phyloP scores from a whole-genome alignment of 2,797 vertebrate species.

The Gymnoscopelus microlampas region DNA sequence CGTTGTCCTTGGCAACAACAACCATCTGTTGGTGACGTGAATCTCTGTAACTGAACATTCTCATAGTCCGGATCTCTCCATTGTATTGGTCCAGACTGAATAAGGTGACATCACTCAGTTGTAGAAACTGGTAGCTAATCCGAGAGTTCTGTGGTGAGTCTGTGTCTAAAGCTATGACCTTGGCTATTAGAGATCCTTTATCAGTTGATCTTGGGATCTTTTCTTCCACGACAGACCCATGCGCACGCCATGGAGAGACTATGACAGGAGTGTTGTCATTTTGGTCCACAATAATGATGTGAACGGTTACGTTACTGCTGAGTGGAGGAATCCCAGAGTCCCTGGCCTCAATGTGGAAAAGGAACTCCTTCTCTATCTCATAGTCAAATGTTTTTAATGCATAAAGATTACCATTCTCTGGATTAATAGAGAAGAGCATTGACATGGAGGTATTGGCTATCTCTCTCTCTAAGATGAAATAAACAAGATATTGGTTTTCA shows the following conservation, averaged over 20 bases:
- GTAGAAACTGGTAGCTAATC: constrained; percentile 38
- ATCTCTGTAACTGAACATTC: constrained; percentile 45
- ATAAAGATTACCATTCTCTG: constrained; percentile 54
- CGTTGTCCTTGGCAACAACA: constrained; percentile 52
- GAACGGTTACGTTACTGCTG: constrained; percentile 42
- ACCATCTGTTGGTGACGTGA: constrained; percentile 29
- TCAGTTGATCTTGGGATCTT: constrained; percentile 39
- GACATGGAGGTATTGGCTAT: constrained; percentile 42
- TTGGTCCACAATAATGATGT: constrained; percentile 46
- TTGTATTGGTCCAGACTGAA: constrained; percentile 49
- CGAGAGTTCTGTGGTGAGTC: constrained; percentile 43
- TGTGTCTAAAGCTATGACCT: constrained; percentile 41
- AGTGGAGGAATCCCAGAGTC: constrained; percentile 38
- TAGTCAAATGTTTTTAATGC: constrained; percentile 58
- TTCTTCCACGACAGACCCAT: constrained; percentile 35
- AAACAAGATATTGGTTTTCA: constrained; percentile 60
- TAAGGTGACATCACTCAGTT: constrained; percentile 32
- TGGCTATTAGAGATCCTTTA: constrained; percentile 36
- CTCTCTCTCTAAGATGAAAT: constrained; percentile 52
- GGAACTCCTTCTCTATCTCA: constrained; percentile 51
- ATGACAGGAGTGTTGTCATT: constrained; percentile 52
- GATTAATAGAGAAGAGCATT: constrained; percentile 53
- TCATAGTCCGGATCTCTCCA: constrained; percentile 42
- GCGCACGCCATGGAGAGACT: constrained; percentile 41
- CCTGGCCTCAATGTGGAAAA: constrained; percentile 47